Evolutionary conservation across 1,140 invertebrate species (phyloP).

Genomic region (Hypothenemus hampei): DNA sequence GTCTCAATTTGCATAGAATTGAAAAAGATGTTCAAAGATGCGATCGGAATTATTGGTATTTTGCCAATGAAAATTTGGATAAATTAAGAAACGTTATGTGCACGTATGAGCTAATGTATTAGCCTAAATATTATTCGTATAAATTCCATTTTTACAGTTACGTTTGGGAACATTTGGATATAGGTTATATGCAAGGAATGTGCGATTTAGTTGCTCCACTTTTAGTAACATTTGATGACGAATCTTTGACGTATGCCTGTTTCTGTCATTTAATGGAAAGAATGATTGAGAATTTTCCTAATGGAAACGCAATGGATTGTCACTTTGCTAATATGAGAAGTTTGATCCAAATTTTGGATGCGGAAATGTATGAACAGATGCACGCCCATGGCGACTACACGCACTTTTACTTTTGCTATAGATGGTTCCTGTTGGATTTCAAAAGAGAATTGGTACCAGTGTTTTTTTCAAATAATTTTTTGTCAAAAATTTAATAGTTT

Average conservation of each 20-base stretch:
- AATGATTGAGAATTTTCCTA: conserved; percentile 89
- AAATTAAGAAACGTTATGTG: conserved; percentile 95
- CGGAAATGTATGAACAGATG: conserved; percentile 91
- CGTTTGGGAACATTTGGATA: conserved; percentile 90
- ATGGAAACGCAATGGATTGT: conserved; percentile 88
- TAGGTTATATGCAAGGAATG: conserved; percentile 91
- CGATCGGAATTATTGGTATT: conserved; percentile 91
- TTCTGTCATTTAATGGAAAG: conserved; percentile 87
- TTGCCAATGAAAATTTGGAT: conserved; percentile 81
- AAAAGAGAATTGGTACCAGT: conserved; percentile 74
- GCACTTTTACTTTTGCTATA: conserved; percentile 95
- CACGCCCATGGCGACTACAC: conserved; percentile 93
- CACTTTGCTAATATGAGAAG: conserved; percentile 94
- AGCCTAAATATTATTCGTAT: background rate
- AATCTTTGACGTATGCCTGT: conserved; percentile 86
- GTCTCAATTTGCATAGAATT: conserved; percentile 86
- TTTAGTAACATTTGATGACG: conserved; percentile 88
- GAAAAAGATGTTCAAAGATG: conserved; percentile 95
- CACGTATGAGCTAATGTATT: conserved; percentile 73
- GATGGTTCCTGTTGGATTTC: conserved; percentile 78
- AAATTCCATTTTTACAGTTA: conserved; percentile 53
- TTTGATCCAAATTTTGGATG: conserved; percentile 82
- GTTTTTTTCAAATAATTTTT: too few species aligned
- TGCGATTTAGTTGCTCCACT: conserved; percentile 92
- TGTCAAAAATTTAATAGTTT: background rate